Conservation (phyloP, 1,140 invertebrate species). For the Metopolophium dirhodum region DNA sequence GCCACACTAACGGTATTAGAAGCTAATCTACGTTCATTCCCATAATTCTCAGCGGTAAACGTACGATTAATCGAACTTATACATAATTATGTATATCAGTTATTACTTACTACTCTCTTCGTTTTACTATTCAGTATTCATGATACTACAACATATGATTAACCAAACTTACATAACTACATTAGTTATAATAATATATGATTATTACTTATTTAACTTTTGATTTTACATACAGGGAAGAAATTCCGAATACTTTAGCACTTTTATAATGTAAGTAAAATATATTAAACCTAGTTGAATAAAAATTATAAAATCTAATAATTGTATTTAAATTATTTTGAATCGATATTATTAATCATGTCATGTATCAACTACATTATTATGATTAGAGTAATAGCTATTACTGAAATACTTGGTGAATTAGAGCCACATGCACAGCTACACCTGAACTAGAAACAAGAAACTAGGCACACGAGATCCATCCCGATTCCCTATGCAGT, state of each 20-base stretch:
- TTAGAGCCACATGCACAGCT: no score
- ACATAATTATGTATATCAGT: neutral
- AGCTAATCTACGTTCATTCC: neutral
- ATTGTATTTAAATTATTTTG: neutral
- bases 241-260: no score
- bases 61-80: neutral
- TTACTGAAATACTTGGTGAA: no score
- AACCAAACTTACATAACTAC: no score
- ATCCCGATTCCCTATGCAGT: neutral
- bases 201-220: neutral
- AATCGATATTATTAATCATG: neutral
- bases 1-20: neutral
- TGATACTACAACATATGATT: no score
- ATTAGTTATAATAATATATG: no score
- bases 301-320: neutral
- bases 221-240: neutral
- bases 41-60: neutral
- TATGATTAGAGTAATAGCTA: neutral
- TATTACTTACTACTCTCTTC: neutral
- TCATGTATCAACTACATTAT: neutral
- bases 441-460: neutral
- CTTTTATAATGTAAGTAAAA: neutral
- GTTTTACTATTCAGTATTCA: neutral
- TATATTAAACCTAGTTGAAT: neutral
- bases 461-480: no score